Evolutionary conservation across 2,888 invertebrate species (phyloP), one percentile per base, ranked within the genome.

Genomic region (Microctonus aethiopoides): DNA sequence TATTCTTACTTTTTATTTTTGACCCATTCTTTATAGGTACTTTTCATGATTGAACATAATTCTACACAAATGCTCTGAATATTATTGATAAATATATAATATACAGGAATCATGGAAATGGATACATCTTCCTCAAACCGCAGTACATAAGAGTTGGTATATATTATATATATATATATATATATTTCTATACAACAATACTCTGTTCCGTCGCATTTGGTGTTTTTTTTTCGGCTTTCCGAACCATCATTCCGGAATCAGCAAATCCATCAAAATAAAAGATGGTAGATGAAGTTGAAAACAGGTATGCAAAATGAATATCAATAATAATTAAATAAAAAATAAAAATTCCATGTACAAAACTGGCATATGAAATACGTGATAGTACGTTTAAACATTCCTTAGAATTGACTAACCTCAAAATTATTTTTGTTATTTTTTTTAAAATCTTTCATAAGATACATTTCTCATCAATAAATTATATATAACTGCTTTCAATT

Each of bases 221-320:
- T 6, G n/a, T n/a, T 46, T n/a, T 46, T 46, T 46, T 46, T 16
- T 20, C 16, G 16, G 7, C 16, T n/a, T 16, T 7, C 46, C 16
- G 4, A 16, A 46, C 46, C 16, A 46, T 5, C 46, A 16, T 46
- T 46, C 46, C 46, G 16, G 46, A 6, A 16, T 4, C 16, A n/a
- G 46, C 16, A 46, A n/a, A 16, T 46, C 16, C n/a, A 16, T 46
- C 46, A 60, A 34, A 60, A 67, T 22, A 73, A 77, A 81, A 81
- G 80, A 84, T 85, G 85, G 84, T 84, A 83, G 86, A 86, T 82
- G 84, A 85, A 82, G 83, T 79, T 79, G 82, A 80, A 85, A 84
- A 86, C 85, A 87, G 86, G 87, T 87, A 83, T 75, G 86, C 83
- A 74, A 72, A 67, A 52, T 51, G 73, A 72, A 54, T 34, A 24